Percentiles rank a stretch among this genome's conserved stretches.
phyloP scores from a whole-genome alignment of 2,797 vertebrate species.

The Scarus forsteni region DNA sequence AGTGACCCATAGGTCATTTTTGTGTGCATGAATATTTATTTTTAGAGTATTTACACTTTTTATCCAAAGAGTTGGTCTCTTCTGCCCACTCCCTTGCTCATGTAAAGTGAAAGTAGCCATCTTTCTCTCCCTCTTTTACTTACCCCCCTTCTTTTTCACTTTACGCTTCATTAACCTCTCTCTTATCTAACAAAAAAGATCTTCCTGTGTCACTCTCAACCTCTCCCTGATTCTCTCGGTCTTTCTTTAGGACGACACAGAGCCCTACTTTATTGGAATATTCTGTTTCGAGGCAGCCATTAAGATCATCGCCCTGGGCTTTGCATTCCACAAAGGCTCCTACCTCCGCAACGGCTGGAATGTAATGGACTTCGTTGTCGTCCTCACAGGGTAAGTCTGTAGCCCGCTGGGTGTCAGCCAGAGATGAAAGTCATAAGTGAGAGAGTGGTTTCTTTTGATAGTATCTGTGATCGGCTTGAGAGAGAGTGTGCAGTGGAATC shows the following conservation, averaged over 20 bases:
- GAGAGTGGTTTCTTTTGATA: constrained; percentile 69
- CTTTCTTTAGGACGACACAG: constrained; percentile 94
- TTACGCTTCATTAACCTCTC: constrained; percentile 72
- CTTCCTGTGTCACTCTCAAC: constrained; percentile 39
- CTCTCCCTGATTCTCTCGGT: constrained; percentile 57
- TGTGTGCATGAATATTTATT: constrained; percentile 39
- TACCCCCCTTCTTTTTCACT: constrained; percentile 36
- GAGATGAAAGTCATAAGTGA: constrained; percentile 47
- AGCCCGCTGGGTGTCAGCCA: constrained; percentile 63
- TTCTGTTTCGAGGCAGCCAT: constrained; percentile 99
- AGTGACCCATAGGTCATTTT: constrained; percentile 19
- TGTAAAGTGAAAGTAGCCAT: constrained; percentile 60
- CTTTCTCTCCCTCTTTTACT: constrained; percentile 44
- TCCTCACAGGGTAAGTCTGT: constrained; percentile 94
- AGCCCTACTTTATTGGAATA: constrained; percentile 99
- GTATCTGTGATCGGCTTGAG: constrained; percentile 40
- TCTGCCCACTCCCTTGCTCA: constrained; percentile 25
- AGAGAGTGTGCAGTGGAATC: constrained; percentile 30
- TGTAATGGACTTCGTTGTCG: constrained; percentile 99
- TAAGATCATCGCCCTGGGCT: constrained; percentile 98
- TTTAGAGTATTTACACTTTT: constrained; percentile 42
- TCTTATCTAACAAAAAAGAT: constrained; percentile 69
- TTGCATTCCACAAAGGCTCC: constrained; percentile 97
- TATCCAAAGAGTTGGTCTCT: constrained; percentile 35
- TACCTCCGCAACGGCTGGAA: constrained; percentile 99